Percentiles rank a stretch among this genome's conserved stretches.
Evolutionary conservation across 2,888 invertebrate species (phyloP).

Genomic region (Trisateles emortualis): DNA sequence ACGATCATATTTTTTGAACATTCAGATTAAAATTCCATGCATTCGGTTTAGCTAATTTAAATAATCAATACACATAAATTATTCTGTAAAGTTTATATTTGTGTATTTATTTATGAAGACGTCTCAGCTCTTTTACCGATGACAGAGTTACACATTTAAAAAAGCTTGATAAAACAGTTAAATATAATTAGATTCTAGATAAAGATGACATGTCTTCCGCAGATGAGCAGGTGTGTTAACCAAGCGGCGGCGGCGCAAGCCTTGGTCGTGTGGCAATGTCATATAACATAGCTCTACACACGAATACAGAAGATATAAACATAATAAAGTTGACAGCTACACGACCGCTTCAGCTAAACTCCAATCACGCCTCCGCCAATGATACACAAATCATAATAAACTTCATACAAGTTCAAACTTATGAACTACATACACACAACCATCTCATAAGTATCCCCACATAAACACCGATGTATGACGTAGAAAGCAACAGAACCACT

Average conservation of each 20-base stretch:
- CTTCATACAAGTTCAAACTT: slow-evolving; percentile 71
- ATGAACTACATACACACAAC: slow-evolving; percentile 62
- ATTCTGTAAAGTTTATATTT: slow-evolving; percentile 45
- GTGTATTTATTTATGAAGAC: slow-evolving; percentile 29
- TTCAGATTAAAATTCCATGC: slow-evolving; percentile 59
- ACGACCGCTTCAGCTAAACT: slow-evolving; percentile 65
- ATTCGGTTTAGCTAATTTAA: slow-evolving; percentile 51
- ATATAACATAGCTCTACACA: slow-evolving; percentile 39
- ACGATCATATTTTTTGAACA: slow-evolving; percentile 41
- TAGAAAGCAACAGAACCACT: slow-evolving; percentile 77
- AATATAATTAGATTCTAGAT: slow-evolving; percentile 32
- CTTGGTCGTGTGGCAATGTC: neutral
- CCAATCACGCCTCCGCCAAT: slow-evolving; percentile 74
- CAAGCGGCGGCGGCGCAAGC: neutral
- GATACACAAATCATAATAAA: slow-evolving; percentile 82
- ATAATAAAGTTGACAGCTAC: slow-evolving; percentile 68
- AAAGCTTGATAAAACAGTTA: slow-evolving; percentile 21
- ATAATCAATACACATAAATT: slow-evolving; percentile 54
- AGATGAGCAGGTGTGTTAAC: slow-evolving; percentile 27
- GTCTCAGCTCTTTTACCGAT: slow-evolving; percentile 28
- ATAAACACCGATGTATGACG: slow-evolving; percentile 77
- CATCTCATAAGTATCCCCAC: slow-evolving; percentile 71
- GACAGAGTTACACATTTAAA: slow-evolving; percentile 14
- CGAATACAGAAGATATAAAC: slow-evolving; percentile 57
- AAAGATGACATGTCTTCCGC: slow-evolving; percentile 27